Conservation (phyloP, 30 jellyfish, hydroid and myxozoan genomes). For the Hydractinia symbiolongicarpus region DNA sequence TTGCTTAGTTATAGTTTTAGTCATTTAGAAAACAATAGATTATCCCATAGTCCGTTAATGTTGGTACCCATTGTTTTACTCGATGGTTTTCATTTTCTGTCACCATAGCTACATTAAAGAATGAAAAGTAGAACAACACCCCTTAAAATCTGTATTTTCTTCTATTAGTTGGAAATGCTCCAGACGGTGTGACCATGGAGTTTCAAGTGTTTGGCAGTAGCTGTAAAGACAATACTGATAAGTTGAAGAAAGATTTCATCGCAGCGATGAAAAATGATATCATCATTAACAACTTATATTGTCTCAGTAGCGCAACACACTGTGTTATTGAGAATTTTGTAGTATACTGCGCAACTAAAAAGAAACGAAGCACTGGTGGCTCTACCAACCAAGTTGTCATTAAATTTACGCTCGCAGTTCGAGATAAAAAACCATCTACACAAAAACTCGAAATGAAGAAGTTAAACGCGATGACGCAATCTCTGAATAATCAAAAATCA, state of each 20-base stretch:
- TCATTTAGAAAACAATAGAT: no score
- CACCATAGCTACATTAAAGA: no score
- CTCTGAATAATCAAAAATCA: background rate
- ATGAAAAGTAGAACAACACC: no score
- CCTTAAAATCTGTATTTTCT: no score
- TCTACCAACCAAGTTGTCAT: slow-evolving; percentile 33
- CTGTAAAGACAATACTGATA: slow-evolving; percentile 47
- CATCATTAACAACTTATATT: slow-evolving; percentile 35
- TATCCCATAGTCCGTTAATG: no score
- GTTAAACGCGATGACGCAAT: slow-evolving; percentile 35
- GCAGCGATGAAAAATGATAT: slow-evolving; percentile 52
- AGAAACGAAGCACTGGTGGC: slow-evolving; percentile 61
- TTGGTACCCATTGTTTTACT: no score
- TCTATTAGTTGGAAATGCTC: slow-evolving; percentile 50
- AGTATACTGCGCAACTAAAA: slow-evolving; percentile 50
- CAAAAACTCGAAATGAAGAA: slow-evolving; percentile 44
- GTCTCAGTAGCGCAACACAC: slow-evolving; percentile 39
- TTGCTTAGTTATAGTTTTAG: no score
- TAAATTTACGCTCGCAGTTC: slow-evolving; percentile 17
- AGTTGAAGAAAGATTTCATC: slow-evolving; percentile 40
- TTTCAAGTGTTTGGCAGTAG: slow-evolving; percentile 69
- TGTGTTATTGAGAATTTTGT: slow-evolving; percentile 56
- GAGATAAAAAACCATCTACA: slow-evolving; percentile 32
- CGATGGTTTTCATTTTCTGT: no score
- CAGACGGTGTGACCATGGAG: slow-evolving; percentile 52